Conservation (phyloP, 2,797 vertebrate species). For the Hydrocynus forskahlii region DNA sequence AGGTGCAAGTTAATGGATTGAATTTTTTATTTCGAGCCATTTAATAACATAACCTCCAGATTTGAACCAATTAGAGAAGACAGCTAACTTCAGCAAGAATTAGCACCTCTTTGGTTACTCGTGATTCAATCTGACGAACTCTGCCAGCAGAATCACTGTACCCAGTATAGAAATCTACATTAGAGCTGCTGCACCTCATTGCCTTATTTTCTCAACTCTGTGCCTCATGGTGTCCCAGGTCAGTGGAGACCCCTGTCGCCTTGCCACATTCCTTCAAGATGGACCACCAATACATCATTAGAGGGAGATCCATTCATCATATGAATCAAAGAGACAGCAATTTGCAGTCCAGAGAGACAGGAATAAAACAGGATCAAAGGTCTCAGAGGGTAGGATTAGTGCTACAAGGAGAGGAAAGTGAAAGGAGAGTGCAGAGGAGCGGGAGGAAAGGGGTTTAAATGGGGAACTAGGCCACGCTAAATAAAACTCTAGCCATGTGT, state of each 20-base stretch:
- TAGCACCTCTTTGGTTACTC: not conserved
- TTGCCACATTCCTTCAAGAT: conserved; percentile 4
- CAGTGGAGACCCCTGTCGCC: not conserved
- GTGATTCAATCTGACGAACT: not conserved
- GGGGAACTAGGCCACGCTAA: conserved; percentile 32
- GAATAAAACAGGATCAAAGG: conserved; percentile 36
- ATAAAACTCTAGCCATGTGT: conserved; percentile 32
- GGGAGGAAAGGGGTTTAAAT: conserved; percentile 21
- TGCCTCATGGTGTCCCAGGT: not conserved
- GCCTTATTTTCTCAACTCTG: not conserved
- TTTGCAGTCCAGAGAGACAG: conserved; percentile 29
- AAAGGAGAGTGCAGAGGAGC: not conserved
- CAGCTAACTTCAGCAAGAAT: not conserved
- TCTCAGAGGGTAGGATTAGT: conserved; percentile 33
- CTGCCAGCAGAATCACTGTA: not conserved
- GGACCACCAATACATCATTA: not conserved
- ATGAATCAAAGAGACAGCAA: conserved; percentile 28
- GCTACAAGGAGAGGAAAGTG: conserved; percentile 5
- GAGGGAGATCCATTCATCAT: conserved; percentile 33
- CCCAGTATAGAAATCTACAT: conserved; percentile 19
- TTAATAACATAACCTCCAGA: too few relatives aligned
- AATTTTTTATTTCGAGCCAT: too few relatives aligned
- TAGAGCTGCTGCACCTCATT: conserved; percentile 17
- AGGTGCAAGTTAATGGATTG: too few relatives aligned
- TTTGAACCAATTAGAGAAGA: not conserved